Base-by-base conservation (phyloP, 2,113 vertebrate genomes). In the Gobiocypris rarus region DNA sequence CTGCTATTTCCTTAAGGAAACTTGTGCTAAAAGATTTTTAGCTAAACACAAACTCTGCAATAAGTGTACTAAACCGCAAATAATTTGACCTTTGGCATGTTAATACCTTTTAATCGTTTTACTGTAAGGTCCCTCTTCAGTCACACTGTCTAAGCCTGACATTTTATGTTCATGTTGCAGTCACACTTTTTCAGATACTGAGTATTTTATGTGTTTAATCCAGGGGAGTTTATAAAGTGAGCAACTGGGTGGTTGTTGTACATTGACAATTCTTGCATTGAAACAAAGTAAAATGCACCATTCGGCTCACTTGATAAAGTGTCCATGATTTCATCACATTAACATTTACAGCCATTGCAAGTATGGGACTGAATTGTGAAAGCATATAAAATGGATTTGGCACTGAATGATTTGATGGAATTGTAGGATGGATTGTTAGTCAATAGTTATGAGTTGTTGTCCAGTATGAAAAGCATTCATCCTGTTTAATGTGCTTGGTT, bases 281-380 rank as follows among this genome's bases (percentile, higher is more conserved):
- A 71, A 71, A 45, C 43, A 45, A 24, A 2, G 2, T 26, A 14
- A 78, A 78, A 61, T 61, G 34, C 56, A 15, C n/a, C 1, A 26
- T 78, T 78, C 2, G 22, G 34, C 75, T 43, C 14, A 59, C 34
- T 77, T 9, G 52, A 77, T 59, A 13, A 71, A 24, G 22, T 71
- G 38, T 77, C 31, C 34, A 43, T 41, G 34, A 59, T 76, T 76
- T 76, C 19, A 76, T 77, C 54, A 77, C 31, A 61, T 26, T 78
- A 19, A 54, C 50, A 14, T 76, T 76, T 78, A 28, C 1, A 43
- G 34, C 22, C 22, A 38, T 17, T 59, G 6, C 54, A 78, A 43
- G 38, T 43, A 45, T 45, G 13, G 10, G 56, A 26, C 4, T 78
- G n/a, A 61, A 45, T 63, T 61, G 58, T 78, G 34, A 78, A 43